phyloP scores from a whole-genome alignment of 2,113 vertebrate genomes.

The Melanerpes aurifrons region DNA sequence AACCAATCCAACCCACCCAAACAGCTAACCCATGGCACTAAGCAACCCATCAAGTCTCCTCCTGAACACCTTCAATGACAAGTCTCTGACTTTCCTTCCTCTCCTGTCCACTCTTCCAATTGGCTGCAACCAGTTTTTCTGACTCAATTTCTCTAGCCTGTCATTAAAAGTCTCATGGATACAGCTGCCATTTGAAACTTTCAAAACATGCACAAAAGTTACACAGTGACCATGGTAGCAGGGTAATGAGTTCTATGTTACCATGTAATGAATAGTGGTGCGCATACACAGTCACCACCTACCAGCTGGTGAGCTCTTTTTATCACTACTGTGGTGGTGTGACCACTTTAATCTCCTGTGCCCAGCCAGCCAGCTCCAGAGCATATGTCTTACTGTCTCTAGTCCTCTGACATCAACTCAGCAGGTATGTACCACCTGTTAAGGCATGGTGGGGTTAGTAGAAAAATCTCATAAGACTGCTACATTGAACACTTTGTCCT shows the following conservation, averaged over 20 bases:
- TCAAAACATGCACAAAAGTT: not conserved
- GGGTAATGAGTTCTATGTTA: not conserved
- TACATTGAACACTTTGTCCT: not conserved
- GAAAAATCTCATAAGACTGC: not conserved
- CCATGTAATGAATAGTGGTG: not conserved
- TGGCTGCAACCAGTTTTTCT: not conserved
- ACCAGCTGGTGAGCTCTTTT: not conserved
- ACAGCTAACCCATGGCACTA: too few species aligned
- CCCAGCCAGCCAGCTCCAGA: not conserved
- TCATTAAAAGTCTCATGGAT: not conserved
- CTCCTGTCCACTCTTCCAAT: not conserved
- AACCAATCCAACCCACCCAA: too few species aligned
- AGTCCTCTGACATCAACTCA: not conserved
- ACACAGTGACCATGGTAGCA: not conserved
- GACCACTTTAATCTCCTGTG: not conserved
- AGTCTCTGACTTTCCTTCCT: not conserved
- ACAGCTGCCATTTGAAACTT: not conserved
- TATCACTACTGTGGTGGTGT: too few species aligned
- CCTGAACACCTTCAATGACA: too few species aligned
- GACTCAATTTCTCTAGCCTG: not conserved
- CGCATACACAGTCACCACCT: not conserved
- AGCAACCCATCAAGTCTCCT: too few species aligned
- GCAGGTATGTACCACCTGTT: not conserved
- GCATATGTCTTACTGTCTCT: not conserved
- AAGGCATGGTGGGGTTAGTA: not conserved